Conservation (phyloP, 2,888 invertebrate genomes). For the Tachina fera region DNA sequence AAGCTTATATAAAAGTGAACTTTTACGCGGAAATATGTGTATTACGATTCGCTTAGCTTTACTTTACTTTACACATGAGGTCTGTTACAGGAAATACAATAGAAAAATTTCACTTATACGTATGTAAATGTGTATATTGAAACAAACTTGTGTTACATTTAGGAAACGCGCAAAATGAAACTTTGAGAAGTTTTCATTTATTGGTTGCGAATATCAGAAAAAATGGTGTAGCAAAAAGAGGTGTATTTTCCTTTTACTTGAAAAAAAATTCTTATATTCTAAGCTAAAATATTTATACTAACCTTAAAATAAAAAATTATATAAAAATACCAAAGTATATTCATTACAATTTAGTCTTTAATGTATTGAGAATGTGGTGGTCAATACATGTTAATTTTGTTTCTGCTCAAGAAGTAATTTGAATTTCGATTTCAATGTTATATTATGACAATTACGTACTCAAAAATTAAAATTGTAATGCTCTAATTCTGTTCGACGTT, state of each 20-base stretch:
- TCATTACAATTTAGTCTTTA: too few species aligned
- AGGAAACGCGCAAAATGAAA: not conserved
- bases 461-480: too few species aligned
- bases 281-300: too few species aligned
- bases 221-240: not conserved
- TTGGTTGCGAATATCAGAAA: not conserved
- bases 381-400: too few species aligned
- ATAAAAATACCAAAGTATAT: too few species aligned
- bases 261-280: too few species aligned
- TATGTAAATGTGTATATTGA: not conserved
- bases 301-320: too few species aligned
- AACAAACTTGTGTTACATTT: conserved; percentile 12
- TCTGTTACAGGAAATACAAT: conserved; percentile 33
- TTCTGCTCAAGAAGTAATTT: too few species aligned
- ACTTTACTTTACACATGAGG: not conserved
- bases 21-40: not conserved
- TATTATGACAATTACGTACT: too few species aligned
- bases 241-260: not conserved
- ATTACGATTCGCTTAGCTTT: not conserved
- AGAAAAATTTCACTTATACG: conserved; percentile 21
- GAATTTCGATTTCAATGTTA: too few species aligned
- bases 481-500: too few species aligned
- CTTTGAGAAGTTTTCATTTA: conserved; percentile 3
- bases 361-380: too few species aligned
- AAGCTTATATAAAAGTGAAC: not conserved